These are phyloP conservation scores for Chaetodon trifasciatus DNA, from an alignment of 2,797 vertebrate species.

Conservation along the genomic window DNA sequence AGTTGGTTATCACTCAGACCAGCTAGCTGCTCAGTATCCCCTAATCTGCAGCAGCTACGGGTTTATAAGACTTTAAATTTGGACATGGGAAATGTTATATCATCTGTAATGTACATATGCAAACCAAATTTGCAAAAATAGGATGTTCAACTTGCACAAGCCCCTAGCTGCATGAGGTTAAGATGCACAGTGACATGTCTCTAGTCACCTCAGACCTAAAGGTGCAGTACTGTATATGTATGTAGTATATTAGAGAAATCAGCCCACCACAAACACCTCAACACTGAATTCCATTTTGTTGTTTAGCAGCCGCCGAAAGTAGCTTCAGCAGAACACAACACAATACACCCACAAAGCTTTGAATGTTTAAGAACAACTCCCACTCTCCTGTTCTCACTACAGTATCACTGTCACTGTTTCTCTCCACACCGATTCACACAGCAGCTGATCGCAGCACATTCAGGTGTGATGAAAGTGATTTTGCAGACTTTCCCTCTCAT, in stretches of 20 bases:
- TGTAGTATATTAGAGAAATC: background rate
- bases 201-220: background rate
- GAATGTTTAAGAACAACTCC: conserved; percentile 31
- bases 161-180: no score
- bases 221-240: background rate
- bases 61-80: background rate
- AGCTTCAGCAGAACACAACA: conserved; percentile 1
- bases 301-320: background rate
- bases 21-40: background rate
- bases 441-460: background rate
- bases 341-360: conserved; percentile 36
- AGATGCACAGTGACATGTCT: background rate
- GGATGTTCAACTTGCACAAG: background rate
- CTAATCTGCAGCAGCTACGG: conserved; percentile 6
- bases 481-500: background rate
- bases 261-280: background rate
- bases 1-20: conserved; percentile 2
- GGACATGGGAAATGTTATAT: background rate
- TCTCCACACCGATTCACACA: conserved; percentile 7
- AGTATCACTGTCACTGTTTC: conserved; percentile 12
- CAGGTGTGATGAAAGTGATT: background rate
- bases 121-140: background rate
- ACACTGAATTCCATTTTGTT: background rate
- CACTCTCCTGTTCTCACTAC: conserved; percentile 34
- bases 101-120: background rate